These are phyloP conservation scores for cattle (Bos taurus) DNA, from an alignment of 2,113 vertebrate species.

Conservation along the genomic window ARS-UCD2.0 NC_037337.1:44501001-44501500, in stretches of 20 bases:
- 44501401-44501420: not conserved
- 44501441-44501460: not conserved
- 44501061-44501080: not conserved
- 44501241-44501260: not conserved
- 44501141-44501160: not conserved
- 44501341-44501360: not conserved
- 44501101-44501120: not conserved
- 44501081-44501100: not conserved
- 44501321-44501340: not conserved
- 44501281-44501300: not conserved
- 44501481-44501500: not conserved
- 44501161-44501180: not conserved
- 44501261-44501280: not conserved
- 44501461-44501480: conserved; percentile 6
- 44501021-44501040: not conserved
- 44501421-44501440: not conserved
- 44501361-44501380: not conserved
- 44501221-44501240: not conserved
- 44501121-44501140: not conserved
- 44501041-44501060: not conserved
- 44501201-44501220: not conserved
- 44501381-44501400: not conserved
- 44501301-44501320: not conserved
- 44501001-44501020: not conserved
- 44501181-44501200: not conserved